Percentiles rank a stretch among this genome's conserved stretches.
Evolutionary conservation across 1,140 invertebrate species (phyloP).

Genomic region (Drosophila tani): DNA sequence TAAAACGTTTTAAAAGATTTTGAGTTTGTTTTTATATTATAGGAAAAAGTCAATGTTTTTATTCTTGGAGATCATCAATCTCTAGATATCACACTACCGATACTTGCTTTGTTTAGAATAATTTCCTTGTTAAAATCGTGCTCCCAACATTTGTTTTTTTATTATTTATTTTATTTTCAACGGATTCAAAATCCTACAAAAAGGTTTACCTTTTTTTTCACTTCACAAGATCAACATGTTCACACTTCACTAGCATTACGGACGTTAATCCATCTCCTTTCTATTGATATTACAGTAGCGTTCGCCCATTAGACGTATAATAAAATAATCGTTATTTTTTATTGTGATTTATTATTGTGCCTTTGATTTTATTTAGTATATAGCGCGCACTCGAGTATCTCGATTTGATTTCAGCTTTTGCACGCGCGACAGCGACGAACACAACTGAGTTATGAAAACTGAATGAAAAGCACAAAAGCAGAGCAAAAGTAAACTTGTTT

Average conservation of each 20-base stretch:
- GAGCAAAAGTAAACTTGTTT: constrained; percentile 55
- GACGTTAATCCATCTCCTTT: background rate
- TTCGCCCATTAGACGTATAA: background rate
- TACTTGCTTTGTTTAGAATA: background rate
- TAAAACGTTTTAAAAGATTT: too few relatives aligned
- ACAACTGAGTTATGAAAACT: constrained; percentile 72
- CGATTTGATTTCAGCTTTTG: constrained; percentile 63
- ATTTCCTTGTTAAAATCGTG: too few relatives aligned
- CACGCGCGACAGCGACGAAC: constrained; percentile 75
- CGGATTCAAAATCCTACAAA: background rate
- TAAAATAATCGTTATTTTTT: constrained; percentile 23
- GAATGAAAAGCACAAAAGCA: constrained; percentile 75
- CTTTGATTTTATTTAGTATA: constrained; percentile 31
- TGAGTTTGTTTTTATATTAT: background rate
- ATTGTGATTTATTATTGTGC: constrained; percentile 20
- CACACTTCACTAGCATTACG: constrained; percentile 1
- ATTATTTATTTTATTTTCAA: background rate
- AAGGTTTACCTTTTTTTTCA: constrained; percentile 11
- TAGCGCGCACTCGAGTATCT: constrained; percentile 7
- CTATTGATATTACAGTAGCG: constrained; percentile 1
- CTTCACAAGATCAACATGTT: constrained; percentile 28
- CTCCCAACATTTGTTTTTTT: background rate
- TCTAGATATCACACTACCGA: background rate
- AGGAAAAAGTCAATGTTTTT: background rate
- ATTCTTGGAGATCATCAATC: background rate